phyloP scores from a whole-genome alignment of 2,113 vertebrate species.

The Ophthalmolycus amberensis region DNA sequence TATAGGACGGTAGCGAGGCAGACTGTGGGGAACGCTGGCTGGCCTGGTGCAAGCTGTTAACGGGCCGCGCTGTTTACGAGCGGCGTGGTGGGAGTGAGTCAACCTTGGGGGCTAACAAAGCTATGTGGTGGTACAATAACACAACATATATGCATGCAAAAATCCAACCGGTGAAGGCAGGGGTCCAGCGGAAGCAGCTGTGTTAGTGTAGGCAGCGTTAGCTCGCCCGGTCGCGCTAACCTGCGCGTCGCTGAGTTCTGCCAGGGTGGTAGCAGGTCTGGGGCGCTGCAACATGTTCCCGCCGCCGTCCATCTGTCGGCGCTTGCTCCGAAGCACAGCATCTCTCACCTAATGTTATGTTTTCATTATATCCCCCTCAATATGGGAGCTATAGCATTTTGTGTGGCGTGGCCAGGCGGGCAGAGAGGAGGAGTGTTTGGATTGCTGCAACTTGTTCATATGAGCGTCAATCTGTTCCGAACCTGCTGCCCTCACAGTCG shows the following conservation, averaged over 20 bases:
- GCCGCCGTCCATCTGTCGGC: conserved; percentile 74
- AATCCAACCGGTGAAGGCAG: conserved; percentile 26
- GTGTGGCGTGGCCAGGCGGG: conserved; percentile 30
- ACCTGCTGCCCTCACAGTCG: conserved; percentile 36
- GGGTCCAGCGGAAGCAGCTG: conserved; percentile 59
- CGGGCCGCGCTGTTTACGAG: conserved; percentile 46
- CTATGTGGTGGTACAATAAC: conserved; percentile 16
- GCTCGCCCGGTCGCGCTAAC: conserved; percentile 51
- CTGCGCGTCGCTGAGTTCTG: conserved; percentile 62
- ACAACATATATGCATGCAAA: conserved; percentile 25
- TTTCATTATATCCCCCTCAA: conserved; percentile 70
- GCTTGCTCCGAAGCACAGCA: conserved; percentile 44
- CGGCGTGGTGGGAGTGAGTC: conserved; percentile 11
- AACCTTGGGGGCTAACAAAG: conserved; percentile 38
- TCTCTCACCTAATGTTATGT: conserved; percentile 68
- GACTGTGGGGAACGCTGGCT: conserved; percentile 50
- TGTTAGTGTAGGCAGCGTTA: conserved; percentile 61
- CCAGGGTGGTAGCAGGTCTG: conserved; percentile 70
- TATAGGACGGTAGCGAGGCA: conserved; percentile 43
- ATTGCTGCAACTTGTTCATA: conserved; percentile 56
- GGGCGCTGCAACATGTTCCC: conserved; percentile 76
- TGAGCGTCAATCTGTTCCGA: conserved; percentile 70
- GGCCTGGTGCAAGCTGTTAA: conserved; percentile 58
- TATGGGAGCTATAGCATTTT: conserved; percentile 66
- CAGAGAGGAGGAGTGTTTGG: conserved; percentile 48